Percentiles rank a stretch among this genome's conserved stretches.
Conservation (phyloP, 2,113 vertebrate species). For the Condylura cristata region DNA sequence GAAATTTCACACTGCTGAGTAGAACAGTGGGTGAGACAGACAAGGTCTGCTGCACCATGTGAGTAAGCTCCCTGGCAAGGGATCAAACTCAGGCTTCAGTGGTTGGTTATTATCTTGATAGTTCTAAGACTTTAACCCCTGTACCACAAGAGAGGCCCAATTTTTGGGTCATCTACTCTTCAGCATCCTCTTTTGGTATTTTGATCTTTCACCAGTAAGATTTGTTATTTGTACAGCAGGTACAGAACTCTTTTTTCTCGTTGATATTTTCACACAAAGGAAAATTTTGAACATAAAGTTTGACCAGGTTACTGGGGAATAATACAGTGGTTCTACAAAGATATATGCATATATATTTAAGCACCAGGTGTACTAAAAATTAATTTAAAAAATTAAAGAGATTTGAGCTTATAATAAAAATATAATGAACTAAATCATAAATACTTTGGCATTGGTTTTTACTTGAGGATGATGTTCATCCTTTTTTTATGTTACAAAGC, state of each 20-base stretch:
- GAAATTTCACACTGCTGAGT: no score
- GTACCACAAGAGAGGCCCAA: no score
- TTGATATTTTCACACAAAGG: neutral
- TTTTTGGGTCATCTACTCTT: neutral
- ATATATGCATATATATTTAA: neutral
- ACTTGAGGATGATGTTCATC: neutral
- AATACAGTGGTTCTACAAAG: neutral
- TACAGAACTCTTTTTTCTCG: neutral
- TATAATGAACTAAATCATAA: neutral
- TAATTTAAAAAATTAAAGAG: neutral
- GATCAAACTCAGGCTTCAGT: no score
- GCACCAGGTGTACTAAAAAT: neutral
- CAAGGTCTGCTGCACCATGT: no score
- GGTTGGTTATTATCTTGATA: no score
- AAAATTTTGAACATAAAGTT: neutral
- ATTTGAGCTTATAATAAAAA: neutral
- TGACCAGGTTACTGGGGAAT: neutral
- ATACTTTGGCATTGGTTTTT: neutral
- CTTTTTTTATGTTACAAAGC: neutral
- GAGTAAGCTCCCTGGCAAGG: no score
- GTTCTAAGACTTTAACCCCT: no score
- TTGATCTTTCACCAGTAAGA: neutral
- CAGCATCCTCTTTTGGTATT: neutral
- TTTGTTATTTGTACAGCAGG: neutral
- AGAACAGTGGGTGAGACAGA: no score